phyloP scores from a whole-genome alignment of 1,140 invertebrate species.

The Rhopalosiphum maidis region DNA sequence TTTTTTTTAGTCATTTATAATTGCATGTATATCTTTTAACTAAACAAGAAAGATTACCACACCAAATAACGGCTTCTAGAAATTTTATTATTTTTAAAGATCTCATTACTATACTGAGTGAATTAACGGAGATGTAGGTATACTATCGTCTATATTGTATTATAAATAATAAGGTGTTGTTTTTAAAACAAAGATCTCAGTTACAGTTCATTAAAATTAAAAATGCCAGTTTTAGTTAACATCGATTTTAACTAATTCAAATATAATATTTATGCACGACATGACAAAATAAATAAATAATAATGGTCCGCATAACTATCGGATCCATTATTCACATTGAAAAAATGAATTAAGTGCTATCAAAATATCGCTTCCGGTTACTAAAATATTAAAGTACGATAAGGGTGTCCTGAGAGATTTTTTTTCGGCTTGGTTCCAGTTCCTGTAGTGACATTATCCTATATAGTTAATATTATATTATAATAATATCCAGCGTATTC shows the following conservation, averaged over 20 bases:
- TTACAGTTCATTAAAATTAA: neutral
- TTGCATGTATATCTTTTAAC: neutral
- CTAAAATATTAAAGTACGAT: neutral
- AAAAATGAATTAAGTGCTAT: neutral
- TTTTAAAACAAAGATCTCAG: neutral
- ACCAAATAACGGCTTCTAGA: neutral
- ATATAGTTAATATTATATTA: neutral
- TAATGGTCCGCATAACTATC: neutral
- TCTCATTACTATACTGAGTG: too few relatives aligned
- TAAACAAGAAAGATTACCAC: neutral
- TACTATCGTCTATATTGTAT: too few relatives aligned
- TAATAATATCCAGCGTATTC: neutral
- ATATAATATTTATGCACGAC: neutral
- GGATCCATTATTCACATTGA: neutral
- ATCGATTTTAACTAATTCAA: neutral
- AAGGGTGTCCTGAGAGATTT: neutral
- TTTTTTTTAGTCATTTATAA: neutral
- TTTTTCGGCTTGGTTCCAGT: neutral
- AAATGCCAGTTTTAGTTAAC: neutral
- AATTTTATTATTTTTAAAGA: too few relatives aligned
- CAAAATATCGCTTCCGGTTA: neutral
- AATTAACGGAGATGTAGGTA: too few relatives aligned
- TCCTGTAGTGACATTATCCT: neutral
- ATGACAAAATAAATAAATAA: neutral
- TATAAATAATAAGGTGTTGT: too few relatives aligned